Evolutionary conservation across 2,888 invertebrate species (phyloP).

Genomic region (Lepidocyrtinus sp.): DNA sequence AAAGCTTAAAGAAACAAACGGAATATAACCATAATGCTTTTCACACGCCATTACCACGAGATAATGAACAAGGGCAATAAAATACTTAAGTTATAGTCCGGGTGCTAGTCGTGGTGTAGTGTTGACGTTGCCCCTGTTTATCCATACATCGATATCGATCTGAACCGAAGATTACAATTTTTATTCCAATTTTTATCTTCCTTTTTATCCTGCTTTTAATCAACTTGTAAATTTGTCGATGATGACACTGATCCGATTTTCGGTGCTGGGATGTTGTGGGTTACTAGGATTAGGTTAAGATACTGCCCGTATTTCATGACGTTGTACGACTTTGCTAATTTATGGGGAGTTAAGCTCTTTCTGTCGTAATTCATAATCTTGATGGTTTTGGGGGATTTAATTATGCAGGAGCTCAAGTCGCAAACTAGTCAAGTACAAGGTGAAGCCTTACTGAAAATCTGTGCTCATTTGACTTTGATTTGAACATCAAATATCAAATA

Average conservation of each 20-base stretch:
- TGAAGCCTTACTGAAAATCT: conserved; percentile 4
- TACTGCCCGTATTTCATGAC: background rate
- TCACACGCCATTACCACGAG: conserved; percentile 4
- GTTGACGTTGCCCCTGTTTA: background rate
- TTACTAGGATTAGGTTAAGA: background rate
- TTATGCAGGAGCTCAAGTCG: background rate
- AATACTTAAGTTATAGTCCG: too few relatives aligned
- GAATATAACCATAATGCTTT: conserved; percentile 4
- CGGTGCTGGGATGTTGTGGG: background rate
- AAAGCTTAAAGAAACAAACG: conserved; percentile 3
- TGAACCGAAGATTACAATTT: conserved; percentile 20
- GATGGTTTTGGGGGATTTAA: background rate
- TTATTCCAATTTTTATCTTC: background rate
- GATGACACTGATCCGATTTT: too few relatives aligned
- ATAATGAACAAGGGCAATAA: too few relatives aligned
- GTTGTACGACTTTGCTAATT: conserved; percentile 4
- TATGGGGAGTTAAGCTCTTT: background rate
- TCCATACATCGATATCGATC: background rate
- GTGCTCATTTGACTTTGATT: too few relatives aligned
- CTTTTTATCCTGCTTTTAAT: background rate
- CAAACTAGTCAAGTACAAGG: background rate
- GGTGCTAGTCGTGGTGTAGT: background rate
- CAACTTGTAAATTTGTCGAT: background rate
- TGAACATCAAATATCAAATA: background rate
- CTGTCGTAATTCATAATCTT: background rate